A percentile compares a stretch with the other conserved stretches of the same genome.
phyloP scores from a whole-genome alignment of 2,888 invertebrate genomes.

The Merodon equestris region DNA sequence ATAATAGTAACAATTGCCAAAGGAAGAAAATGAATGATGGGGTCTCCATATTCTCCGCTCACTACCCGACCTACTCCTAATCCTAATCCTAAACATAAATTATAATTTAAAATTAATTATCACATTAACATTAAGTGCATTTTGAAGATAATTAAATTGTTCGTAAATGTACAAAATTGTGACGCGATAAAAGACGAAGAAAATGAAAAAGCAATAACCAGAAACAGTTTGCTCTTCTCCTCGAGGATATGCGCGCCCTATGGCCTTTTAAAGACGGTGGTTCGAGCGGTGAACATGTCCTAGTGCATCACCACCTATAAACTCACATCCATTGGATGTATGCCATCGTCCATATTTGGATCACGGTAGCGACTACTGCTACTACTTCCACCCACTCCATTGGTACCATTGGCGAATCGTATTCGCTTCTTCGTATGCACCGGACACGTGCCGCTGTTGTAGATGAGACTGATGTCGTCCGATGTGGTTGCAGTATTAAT shows the following conservation, averaged over 20 bases:
- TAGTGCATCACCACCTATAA: conserved; percentile 51
- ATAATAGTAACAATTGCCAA: too few relatives aligned
- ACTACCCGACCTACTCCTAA: too few relatives aligned
- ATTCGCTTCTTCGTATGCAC: conserved; percentile 70
- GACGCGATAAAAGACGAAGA: conserved; percentile 30
- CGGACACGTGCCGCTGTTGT: conserved; percentile 69
- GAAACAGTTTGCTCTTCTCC: conserved; percentile 10
- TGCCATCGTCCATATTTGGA: conserved; percentile 66
- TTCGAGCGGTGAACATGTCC: background rate
- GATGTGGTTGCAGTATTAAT: conserved; percentile 57
- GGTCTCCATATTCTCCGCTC: too few relatives aligned
- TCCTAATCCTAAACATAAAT: conserved; percentile 6
- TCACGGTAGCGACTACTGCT: conserved; percentile 50
- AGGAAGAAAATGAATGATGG: too few relatives aligned
- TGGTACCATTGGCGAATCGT: conserved; percentile 69
- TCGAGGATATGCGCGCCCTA: conserved; percentile 45
- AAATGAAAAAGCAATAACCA: background rate
- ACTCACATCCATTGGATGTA: conserved; percentile 70
- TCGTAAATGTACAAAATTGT: conserved; percentile 44
- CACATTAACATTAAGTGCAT: conserved; percentile 48
- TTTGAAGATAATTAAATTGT: conserved; percentile 14
- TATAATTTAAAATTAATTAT: conserved; percentile 58
- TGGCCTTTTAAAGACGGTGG: conserved; percentile 36
- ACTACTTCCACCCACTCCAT: conserved; percentile 44
- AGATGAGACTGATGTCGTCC: conserved; percentile 70